phyloP scores from a whole-genome alignment of 37 sponge, comb jelly and placozoan genomes.

The Chondrosia reniformis region DNA sequence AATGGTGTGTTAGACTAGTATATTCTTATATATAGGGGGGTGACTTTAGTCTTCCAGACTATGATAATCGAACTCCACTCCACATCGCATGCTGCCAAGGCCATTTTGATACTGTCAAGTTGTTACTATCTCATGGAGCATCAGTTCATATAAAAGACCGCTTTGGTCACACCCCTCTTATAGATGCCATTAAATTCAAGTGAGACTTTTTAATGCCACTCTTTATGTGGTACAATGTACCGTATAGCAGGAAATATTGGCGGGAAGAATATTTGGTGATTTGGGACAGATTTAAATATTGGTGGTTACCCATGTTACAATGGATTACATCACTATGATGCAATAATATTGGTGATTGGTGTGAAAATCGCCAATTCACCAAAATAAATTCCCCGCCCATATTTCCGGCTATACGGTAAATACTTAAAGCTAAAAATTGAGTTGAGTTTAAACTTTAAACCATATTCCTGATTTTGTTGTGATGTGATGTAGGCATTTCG shows the following conservation, averaged over 20 bases:
- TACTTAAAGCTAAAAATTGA: no score
- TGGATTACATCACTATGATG: no score
- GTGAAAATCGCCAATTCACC: no score
- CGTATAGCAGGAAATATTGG: not conserved
- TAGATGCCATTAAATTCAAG: slow-evolving; percentile 70
- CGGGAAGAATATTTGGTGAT: no score
- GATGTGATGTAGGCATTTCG: slow-evolving; percentile 38
- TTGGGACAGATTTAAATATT: no score
- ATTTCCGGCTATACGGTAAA: no score
- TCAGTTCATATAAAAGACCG: slow-evolving; percentile 77
- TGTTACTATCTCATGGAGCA: slow-evolving; percentile 76
- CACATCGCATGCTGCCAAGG: slow-evolving; percentile 84
- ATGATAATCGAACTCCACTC: slow-evolving; percentile 81
- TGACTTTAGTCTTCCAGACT: slow-evolving; percentile 70
- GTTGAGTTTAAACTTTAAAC: no score
- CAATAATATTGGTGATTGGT: no score
- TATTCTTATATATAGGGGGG: slow-evolving; percentile 53
- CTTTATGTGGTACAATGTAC: not conserved
- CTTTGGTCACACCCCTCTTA: slow-evolving; percentile 66
- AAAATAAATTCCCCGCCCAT: no score
- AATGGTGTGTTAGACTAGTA: no score
- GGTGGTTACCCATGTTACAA: no score
- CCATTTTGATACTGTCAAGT: slow-evolving; percentile 57
- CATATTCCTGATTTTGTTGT: no score
- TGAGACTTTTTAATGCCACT: not conserved